phyloP scores from a whole-genome alignment of 2,113 vertebrate species.

The Gavialis gangeticus region DNA sequence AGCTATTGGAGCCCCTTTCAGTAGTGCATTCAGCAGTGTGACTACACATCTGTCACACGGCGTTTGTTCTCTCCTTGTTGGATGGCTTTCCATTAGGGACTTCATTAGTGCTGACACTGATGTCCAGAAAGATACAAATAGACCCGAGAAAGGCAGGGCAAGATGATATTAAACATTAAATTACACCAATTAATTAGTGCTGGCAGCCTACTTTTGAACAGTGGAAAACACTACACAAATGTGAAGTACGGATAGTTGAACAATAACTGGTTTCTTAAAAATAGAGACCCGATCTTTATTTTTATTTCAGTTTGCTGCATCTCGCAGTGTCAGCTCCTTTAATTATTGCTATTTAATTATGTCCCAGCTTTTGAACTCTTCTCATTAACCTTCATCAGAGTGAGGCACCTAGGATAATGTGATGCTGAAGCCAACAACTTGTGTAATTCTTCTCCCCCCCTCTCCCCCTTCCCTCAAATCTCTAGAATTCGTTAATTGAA shows the following conservation, averaged over 20 bases:
- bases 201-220: conserved; percentile 24
- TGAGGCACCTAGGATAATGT: conserved; percentile 65
- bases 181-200: conserved; percentile 34
- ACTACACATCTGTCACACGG: background rate
- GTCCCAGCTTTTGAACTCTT: conserved; percentile 72
- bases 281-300: conserved; percentile 18
- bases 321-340: conserved; percentile 60
- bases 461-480: conserved; percentile 24
- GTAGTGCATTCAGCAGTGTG: background rate
- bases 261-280: conserved; percentile 5
- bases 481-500: conserved; percentile 74
- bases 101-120: background rate
- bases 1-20: background rate
- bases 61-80: background rate
- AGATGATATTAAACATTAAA: background rate
- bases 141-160: background rate
- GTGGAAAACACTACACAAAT: conserved; percentile 11
- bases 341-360: conserved; percentile 77
- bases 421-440: conserved; percentile 63
- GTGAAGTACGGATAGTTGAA: conserved; percentile 23
- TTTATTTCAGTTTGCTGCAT: conserved; percentile 56
- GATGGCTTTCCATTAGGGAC: conserved; percentile 14
- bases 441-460: background rate
- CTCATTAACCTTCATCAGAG: conserved; percentile 77
- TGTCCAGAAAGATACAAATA: background rate